Evolutionary conservation across 2,797 vertebrate genomes (phyloP).

Genomic region (Girardinus metallicus): DNA sequence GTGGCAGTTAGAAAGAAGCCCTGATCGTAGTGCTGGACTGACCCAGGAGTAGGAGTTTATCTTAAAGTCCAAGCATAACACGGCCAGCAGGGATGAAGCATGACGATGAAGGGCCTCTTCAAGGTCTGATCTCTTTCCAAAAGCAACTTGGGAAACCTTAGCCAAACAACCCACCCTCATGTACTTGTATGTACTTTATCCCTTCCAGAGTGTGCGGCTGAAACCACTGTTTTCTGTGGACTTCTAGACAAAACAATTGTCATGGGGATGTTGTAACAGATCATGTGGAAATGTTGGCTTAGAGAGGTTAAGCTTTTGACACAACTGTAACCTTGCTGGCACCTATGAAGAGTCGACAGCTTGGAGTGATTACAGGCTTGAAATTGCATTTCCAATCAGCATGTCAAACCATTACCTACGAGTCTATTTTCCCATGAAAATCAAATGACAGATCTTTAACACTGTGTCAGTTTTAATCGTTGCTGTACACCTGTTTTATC

Average conservation of each 20-base stretch:
- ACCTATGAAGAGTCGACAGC: not conserved
- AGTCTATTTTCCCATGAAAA: not conserved
- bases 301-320: not conserved
- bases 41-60: constrained; percentile 83
- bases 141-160: constrained; percentile 84
- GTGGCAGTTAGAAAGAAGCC: constrained; percentile 46
- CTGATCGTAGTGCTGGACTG: constrained; percentile 1
- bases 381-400: not conserved
- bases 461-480: not conserved
- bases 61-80: constrained; percentile 88
- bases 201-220: constrained; percentile 77
- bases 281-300: constrained; percentile 41
- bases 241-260: constrained; percentile 68
- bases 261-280: constrained; percentile 49
- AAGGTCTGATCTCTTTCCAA: constrained; percentile 89
- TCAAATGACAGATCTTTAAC: not conserved
- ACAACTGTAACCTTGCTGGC: not conserved
- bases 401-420: not conserved
- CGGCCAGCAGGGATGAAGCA: constrained; percentile 81
- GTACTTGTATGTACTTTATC: constrained; percentile 52
- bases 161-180: constrained; percentile 73
- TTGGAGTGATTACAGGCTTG: not conserved
- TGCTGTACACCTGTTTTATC: not conserved
- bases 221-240: constrained; percentile 78
- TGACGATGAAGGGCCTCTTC: constrained; percentile 71